These are phyloP conservation scores for Lordiphosa collinella DNA, from an alignment of 1,140 invertebrate species.

Conservation along the genomic window DNA sequence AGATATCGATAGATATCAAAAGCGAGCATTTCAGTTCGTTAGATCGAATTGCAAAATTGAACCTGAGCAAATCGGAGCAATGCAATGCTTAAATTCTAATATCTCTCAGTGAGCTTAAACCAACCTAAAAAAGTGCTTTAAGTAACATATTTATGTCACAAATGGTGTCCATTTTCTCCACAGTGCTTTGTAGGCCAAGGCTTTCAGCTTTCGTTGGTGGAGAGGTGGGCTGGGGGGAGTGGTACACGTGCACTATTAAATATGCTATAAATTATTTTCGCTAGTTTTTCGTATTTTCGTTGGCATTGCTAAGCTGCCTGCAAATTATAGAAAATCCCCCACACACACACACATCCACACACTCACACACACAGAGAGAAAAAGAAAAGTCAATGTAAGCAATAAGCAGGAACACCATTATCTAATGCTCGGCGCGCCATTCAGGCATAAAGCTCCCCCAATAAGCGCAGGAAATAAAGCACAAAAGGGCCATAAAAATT, in stretches of 20 bases:
- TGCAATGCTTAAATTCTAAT: no score
- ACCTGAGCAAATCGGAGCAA: no score
- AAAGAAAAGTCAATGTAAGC: conserved; percentile 72
- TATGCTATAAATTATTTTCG: conserved; percentile 79
- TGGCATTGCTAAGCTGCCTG: conserved; percentile 72
- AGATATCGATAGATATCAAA: no score
- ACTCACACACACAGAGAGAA: conserved; percentile 15
- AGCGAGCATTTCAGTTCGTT: no score
- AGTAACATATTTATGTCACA: neutral
- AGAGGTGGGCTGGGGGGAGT: no score
- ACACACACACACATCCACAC: conserved; percentile 25
- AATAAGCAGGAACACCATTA: conserved; percentile 78
- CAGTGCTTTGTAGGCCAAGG: conserved; percentile 11
- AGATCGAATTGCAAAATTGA: no score
- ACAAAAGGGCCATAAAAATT: conserved; percentile 76
- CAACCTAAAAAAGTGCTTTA: neutral
- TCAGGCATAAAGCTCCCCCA: conserved; percentile 67
- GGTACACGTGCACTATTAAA: conserved; percentile 74
- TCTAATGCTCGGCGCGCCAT: conserved; percentile 74
- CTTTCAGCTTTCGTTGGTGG: neutral
- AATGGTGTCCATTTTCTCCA: neutral
- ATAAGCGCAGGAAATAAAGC: conserved; percentile 74
- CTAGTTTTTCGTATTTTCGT: conserved; percentile 39
- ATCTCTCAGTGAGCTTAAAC: no score
- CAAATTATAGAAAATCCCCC: conserved; percentile 79